A percentile compares a stretch with the other conserved stretches of the same genome.
Conservation (phyloP, 2,113 vertebrate genomes). For the Thermophis baileyi region DNA sequence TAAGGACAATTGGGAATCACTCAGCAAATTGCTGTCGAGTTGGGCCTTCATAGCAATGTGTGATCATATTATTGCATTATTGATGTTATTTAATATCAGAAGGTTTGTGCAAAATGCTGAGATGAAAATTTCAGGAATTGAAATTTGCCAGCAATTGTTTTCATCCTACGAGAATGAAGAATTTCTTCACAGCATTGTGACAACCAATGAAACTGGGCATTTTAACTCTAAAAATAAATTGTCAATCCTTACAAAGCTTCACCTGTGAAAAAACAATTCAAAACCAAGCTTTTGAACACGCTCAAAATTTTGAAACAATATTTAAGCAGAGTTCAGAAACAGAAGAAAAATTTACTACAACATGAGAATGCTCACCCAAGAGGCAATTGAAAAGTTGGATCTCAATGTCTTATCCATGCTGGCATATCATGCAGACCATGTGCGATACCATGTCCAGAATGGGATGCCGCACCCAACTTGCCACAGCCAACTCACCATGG, state of each 20-base stretch:
- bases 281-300: background rate
- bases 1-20: background rate
- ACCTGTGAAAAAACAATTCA: background rate
- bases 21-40: background rate
- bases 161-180: background rate
- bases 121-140: background rate
- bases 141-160: background rate
- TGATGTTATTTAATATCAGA: background rate
- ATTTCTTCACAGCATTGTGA: background rate
- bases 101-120: background rate
- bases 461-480: too few species aligned
- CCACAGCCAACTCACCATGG: too few species aligned
- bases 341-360: background rate
- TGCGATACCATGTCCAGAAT: too few species aligned
- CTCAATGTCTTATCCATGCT: background rate
- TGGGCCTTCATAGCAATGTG: background rate
- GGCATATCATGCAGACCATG: background rate
- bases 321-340: background rate
- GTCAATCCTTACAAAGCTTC: background rate
- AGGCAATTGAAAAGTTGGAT: background rate
- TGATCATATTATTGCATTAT: background rate
- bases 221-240: background rate
- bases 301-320: background rate
- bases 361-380: background rate
- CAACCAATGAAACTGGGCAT: background rate